These are phyloP conservation scores for Bufo bufo DNA, from an alignment of 2,113 vertebrate genomes.

Conservation along the genomic window DNA sequence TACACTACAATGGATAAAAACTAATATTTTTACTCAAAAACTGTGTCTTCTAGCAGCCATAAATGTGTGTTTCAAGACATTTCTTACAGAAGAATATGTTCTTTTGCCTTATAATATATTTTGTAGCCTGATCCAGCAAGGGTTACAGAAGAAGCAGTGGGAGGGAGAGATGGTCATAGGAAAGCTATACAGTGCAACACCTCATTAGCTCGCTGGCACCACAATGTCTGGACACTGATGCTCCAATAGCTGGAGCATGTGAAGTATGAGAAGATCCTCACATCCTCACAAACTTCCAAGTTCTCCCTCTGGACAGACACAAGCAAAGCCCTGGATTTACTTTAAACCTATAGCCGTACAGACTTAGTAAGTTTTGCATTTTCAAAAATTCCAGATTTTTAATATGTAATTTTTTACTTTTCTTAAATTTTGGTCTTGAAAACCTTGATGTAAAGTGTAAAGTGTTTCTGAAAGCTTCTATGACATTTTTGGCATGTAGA, in stretches of 20 bases:
- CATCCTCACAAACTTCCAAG: constrained; percentile 15
- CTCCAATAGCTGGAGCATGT: constrained; percentile 4
- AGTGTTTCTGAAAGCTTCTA: neutral
- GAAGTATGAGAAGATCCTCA: neutral
- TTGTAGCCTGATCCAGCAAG: constrained; percentile 21
- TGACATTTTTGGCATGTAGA: neutral
- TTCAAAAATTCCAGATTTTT: neutral
- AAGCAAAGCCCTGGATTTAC: neutral
- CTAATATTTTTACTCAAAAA: no score
- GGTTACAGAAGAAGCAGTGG: constrained; percentile 43
- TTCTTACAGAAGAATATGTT: neutral
- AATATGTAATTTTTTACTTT: neutral
- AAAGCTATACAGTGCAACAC: constrained; percentile 36
- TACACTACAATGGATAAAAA: no score
- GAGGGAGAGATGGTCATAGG: constrained; percentile 42
- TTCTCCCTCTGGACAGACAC: neutral
- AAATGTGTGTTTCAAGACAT: neutral
- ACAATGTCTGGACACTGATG: constrained; percentile 50
- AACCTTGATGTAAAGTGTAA: no score
- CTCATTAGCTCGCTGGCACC: constrained; percentile 58
- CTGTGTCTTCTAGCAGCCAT: neutral
- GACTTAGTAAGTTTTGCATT: neutral
- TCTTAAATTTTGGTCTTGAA: neutral
- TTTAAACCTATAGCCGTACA: neutral
- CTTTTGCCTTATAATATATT: neutral